Base-by-base conservation (phyloP, 2,888 invertebrate species). In the Nudaria mundana region DNA sequence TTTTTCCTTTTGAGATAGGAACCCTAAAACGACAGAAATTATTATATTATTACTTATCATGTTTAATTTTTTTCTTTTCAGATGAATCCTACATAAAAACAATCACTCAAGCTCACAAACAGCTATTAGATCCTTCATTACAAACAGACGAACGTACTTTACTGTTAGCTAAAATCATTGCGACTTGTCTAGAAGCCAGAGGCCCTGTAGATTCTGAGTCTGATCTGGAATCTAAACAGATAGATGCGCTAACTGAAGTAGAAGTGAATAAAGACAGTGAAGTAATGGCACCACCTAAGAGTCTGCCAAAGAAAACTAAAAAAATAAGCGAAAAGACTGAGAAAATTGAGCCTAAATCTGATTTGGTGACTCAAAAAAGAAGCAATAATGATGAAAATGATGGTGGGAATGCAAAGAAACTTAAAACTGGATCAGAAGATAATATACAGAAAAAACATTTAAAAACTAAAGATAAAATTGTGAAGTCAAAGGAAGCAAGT, bases 241-340 rank as follows among this genome's bases (percentile, higher is more conserved):
- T 61, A 23, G 56, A 52, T 2, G 44, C 52, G 24, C 43, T 45
- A 11, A 48, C 25, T 15, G 57, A 58, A 36, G 3, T 35, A 29
- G 38, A 63, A 30, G 38, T 56, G 37, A 36, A 64, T 29, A 45
- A 51, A 29, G 62, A 66, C 14, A 56, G 50, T 2, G 74, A 77
- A 42, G 64, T 77, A 0, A 85, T 85, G 85, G 83, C 81, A 0
- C 85, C 85, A 0, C 85, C 85, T 0, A 82, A 78, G 46, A 47
- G 66, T 3, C 26, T 80, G 1, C 84, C 84, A 0, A 85, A 77
- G 49, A 83, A 76, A 52, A 40, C 32, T 6, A 81, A 76, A 50
- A 46, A 37, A 13, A 12, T 12, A 1, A 11, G 5, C 0, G 8
- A 5, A 13, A 75, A 71, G 55, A 63, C 53, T 0, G 70, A 71